Evolutionary conservation across 2,113 vertebrate species (phyloP).

Genomic region (Numida meleagris): DNA sequence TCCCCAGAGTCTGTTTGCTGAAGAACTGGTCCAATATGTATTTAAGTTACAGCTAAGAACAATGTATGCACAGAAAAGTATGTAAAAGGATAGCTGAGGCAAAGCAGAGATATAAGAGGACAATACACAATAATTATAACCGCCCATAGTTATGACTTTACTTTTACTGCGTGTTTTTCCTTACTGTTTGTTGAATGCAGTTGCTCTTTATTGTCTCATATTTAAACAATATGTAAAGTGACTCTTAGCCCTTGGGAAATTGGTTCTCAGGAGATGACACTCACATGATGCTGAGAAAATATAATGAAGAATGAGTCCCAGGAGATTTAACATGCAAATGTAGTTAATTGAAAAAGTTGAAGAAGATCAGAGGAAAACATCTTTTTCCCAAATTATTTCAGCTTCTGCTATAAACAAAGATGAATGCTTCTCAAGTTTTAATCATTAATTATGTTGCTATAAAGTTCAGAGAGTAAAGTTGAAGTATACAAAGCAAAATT

Average conservation of each 20-base stretch:
- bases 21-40: neutral
- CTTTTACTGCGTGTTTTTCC: neutral
- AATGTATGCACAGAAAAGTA: neutral
- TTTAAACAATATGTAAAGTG: neutral
- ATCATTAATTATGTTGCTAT: slow-evolving; percentile 23
- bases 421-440: neutral
- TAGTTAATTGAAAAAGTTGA: neutral
- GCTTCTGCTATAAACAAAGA: slow-evolving; percentile 7
- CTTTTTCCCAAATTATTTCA: slow-evolving; percentile 9
- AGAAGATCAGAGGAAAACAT: neutral
- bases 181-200: neutral
- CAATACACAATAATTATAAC: neutral
- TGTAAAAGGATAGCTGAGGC: neutral
- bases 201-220: neutral
- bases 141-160: neutral
- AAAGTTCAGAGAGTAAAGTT: neutral
- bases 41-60: neutral
- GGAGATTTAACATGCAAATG: slow-evolving; percentile 17
- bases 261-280: neutral
- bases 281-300: neutral
- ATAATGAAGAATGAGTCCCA: neutral
- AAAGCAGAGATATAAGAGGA: neutral
- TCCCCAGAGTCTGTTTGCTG: neutral
- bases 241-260: neutral
- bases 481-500: slow-evolving; percentile 42